phyloP scores from a whole-genome alignment of 2,797 vertebrate genomes.

The Oreortyx pictus region DNA sequence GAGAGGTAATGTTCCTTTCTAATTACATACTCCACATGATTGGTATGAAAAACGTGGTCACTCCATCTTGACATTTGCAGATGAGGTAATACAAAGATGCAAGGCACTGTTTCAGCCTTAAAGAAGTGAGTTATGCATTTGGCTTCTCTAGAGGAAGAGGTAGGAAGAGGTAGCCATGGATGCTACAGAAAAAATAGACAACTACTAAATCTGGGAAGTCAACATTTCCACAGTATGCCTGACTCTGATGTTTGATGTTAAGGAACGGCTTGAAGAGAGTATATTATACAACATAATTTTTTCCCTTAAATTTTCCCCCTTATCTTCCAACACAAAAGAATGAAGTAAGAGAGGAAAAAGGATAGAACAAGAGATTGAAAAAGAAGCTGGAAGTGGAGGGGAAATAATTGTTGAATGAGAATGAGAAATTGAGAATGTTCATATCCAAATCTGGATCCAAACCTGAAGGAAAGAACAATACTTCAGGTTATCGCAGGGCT shows the following conservation, averaged over 20 bases:
- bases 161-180: neutral
- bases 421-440: neutral
- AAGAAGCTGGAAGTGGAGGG: neutral
- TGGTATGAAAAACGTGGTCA: fast-evolving
- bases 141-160: neutral
- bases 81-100: neutral
- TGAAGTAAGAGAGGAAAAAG: neutral
- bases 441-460: neutral
- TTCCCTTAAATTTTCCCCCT: neutral
- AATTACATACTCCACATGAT: neutral
- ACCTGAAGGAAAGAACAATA: neutral
- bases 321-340: neutral
- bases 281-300: neutral
- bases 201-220: neutral
- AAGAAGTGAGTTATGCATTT: neutral
- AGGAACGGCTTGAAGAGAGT: neutral
- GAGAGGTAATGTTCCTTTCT: neutral
- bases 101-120: neutral
- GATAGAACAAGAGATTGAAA: neutral
- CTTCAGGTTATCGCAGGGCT: neutral
- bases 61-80: neutral
- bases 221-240: fast-evolving
- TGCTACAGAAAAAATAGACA: fast-evolving
- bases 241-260: neutral
- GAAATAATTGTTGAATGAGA: neutral